phyloP scores from a whole-genome alignment of 2,113 vertebrate species.

The Microtus ochrogaster region DNA sequence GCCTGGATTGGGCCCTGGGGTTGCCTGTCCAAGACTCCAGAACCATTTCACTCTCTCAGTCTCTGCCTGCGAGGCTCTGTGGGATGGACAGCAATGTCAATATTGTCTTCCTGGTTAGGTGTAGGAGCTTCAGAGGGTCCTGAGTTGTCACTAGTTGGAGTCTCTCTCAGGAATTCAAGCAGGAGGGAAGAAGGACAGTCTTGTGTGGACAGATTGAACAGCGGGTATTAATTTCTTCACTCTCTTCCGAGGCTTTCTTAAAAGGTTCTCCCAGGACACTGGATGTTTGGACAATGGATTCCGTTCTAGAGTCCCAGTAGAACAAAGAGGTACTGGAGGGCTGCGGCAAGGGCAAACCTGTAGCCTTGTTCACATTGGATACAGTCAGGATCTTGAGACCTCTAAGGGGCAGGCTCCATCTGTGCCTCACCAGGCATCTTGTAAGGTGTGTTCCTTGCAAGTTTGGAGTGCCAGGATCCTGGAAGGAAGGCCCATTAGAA shows the following conservation, averaged over 20 bases:
- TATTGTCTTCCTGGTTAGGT: not conserved
- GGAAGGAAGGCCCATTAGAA: not conserved
- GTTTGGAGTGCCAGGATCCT: not conserved
- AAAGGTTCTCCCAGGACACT: no score
- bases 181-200: no score
- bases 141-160: accelerated
- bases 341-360: no score
- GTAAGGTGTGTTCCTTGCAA: not conserved
- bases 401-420: not conserved
- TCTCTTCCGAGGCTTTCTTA: not conserved
- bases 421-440: not conserved
- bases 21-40: no score
- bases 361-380: not conserved
- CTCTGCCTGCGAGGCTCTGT: not conserved
- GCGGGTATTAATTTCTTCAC: no score
- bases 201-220: not conserved
- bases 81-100: accelerated
- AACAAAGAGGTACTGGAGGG: no score
- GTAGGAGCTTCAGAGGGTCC: not conserved
- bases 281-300: not conserved
- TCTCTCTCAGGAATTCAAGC: accelerated
- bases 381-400: no score
- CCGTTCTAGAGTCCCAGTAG: no score
- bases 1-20: accelerated
- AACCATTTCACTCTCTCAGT: not conserved